Evolutionary conservation across 2,113 vertebrate genomes (phyloP), one percentile per base, ranked within the genome.

Genomic region (Gila orcuttii): DNA sequence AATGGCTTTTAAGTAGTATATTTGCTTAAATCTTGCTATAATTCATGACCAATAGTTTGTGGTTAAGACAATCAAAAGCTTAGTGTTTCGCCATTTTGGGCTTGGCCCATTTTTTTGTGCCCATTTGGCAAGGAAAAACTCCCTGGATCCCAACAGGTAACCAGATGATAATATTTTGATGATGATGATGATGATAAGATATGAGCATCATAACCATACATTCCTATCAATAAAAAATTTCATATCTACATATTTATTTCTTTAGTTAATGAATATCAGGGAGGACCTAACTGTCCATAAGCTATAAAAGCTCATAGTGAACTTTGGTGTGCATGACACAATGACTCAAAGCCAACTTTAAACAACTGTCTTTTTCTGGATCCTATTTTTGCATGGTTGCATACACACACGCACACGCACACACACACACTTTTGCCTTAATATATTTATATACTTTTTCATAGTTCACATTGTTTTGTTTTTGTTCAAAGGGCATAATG

Each of bases 401-500:
- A 39, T 6, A 39, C 39, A 39, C 1, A 39, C 39, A 39, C 1
- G 7, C 2, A 47, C 45, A 47, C 2, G 12, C 2, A 3, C 45
- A 47, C 45, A 12, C 11, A 45, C 9, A 45, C 9, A 45, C 5
- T 50, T 28, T n/a, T 42, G 23, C 5, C 36, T 74, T 42, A n/a
- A n/a, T 73, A 31, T 13, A 21, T 39, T 71, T 71, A 19, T 68
- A 36, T 36, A 36, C 33, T 36, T 36, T 36, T 33, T 68, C 3
- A 77, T 28, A 39, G 19, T 7, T 33, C 2, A 52, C 69, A 62
- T 33, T 66, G 11, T 52, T 28, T 74, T 13, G 31, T 23, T 74
- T n/a, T 59, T 13, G 6, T 31, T 50, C 2, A 11, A 59, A 52
- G 11, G 36, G 62, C 10, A 33, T 23, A 55, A 99, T 99, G 98